These are phyloP conservation scores for Andrena praecox DNA, from an alignment of 2,888 invertebrate species.

Conservation along the genomic window DNA sequence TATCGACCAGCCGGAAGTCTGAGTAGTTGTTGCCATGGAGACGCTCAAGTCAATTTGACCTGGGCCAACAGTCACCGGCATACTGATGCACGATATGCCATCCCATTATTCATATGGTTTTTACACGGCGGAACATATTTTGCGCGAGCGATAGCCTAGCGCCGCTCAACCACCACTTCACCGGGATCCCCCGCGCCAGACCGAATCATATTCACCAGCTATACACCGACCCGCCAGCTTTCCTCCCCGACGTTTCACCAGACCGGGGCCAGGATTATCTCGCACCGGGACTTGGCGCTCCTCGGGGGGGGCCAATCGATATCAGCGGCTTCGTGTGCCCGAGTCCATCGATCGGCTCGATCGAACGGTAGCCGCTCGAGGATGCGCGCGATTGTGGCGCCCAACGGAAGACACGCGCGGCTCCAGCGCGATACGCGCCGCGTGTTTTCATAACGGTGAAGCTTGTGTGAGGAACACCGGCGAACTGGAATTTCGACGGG, in stretches of 20 bases:
- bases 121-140: slow-evolving; percentile 72
- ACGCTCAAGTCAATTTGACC: slow-evolving; percentile 87
- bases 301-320: too few relatives aligned
- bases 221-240: not conserved
- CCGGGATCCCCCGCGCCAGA: slow-evolving; percentile 21
- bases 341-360: not conserved
- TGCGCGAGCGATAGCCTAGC: slow-evolving; percentile 61
- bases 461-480: not conserved
- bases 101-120: slow-evolving; percentile 80
- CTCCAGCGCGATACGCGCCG: not conserved
- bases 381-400: not conserved
- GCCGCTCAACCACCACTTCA: slow-evolving; percentile 50
- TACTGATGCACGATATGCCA: slow-evolving; percentile 80
- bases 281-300: too few relatives aligned
- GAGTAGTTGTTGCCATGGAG: slow-evolving; percentile 86
- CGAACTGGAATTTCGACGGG: slow-evolving; percentile 1
- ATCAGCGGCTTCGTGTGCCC: not conserved
- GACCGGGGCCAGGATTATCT: not conserved
- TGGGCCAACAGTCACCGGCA: slow-evolving; percentile 83
- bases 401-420: not conserved
- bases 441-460: slow-evolving; percentile 3
- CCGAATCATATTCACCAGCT: slow-evolving; percentile 45
- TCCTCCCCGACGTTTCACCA: slow-evolving; percentile 2
- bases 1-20: slow-evolving; percentile 86
- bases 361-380: slow-evolving; percentile 13